Evolutionary conservation across 2,113 vertebrate genomes (phyloP), one percentile per base, ranked within the genome.

Genomic region (Corythoichthys intestinalis): DNA sequence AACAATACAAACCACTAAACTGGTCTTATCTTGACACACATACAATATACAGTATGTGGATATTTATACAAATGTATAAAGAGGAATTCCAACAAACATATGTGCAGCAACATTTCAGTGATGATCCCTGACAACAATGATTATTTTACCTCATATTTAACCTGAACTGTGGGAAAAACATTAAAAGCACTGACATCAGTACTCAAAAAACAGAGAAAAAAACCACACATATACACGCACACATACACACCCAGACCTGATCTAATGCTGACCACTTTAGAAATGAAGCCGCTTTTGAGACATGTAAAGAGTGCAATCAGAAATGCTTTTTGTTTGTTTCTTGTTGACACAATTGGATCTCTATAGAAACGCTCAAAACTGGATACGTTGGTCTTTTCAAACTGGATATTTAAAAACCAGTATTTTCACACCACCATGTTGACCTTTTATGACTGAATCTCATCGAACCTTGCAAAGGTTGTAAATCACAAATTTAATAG

Each of bases 1-100:
- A 91, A 89, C 88, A 88, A 91, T 88, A 90, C 86, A 91, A 90
- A 89, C 87, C 91, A 91, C 88, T 82, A 86, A 85, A 90, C 89
- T 83, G 71, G 79, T 88, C 85, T 84, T 78, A 67, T 77, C 87
- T 85, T 81, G 61, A 90, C 82, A 89, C 84, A 89, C 83, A 89
- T 72, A 87, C 81, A 79, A 79, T 77, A 84, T 59, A 74, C 74
- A 82, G 81, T 75, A 86, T 86, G 81, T 88, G 79, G 76, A 89
- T 83, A 84, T 86, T 82, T 84, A 85, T 89, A 86, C 71, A 83
- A 69, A 77, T 75, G 66, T 79, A 82, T 67, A 82, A 78, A 65
- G 76, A 77, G 71, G 65, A 71, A 81, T 71, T 65, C 69, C 65
- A 80, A 73, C 79, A 72, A 75, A 60, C 7, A 60, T 7, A 72